phyloP scores from a whole-genome alignment of 2,113 vertebrate species.

The Oreotrochilus melanogaster region DNA sequence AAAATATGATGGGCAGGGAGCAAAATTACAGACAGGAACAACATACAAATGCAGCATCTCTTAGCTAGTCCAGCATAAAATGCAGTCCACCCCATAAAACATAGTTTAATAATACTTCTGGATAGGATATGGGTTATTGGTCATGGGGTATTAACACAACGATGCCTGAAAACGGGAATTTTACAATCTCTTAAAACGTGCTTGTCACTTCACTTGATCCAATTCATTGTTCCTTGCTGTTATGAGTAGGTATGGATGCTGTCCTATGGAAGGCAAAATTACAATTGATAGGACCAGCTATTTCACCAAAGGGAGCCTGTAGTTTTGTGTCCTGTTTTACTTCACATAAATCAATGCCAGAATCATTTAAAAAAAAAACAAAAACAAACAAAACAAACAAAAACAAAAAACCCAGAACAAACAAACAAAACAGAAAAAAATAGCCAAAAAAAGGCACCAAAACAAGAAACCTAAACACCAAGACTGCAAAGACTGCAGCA shows the following conservation, averaged over 20 bases:
- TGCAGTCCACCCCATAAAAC: constrained; percentile 8
- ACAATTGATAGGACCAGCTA: neutral
- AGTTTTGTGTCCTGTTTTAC: neutral
- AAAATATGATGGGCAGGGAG: too few relatives aligned
- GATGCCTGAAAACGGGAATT: constrained; percentile 44
- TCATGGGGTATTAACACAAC: constrained; percentile 25
- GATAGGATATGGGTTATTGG: constrained; percentile 40
- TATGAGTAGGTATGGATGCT: constrained; percentile 12
- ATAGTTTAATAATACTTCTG: constrained; percentile 20
- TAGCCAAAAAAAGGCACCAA: neutral
- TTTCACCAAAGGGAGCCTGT: neutral
- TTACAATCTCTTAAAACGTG: constrained; percentile 45
- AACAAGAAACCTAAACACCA: too few relatives aligned
- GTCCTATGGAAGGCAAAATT: neutral
- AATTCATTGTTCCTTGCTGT: constrained; percentile 7
- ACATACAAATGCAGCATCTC: neutral
- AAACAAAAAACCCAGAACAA: too few relatives aligned
- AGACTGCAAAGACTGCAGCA: neutral
- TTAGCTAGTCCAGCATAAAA: neutral
- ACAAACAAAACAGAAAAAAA: neutral
- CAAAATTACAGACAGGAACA: neutral
- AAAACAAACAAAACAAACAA: too few relatives aligned
- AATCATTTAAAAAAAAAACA: neutral
- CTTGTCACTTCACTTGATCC: constrained; percentile 13
- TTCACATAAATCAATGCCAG: neutral